Conservation (phyloP, 2,113 vertebrate genomes). For the Actenoides hombroni region DNA sequence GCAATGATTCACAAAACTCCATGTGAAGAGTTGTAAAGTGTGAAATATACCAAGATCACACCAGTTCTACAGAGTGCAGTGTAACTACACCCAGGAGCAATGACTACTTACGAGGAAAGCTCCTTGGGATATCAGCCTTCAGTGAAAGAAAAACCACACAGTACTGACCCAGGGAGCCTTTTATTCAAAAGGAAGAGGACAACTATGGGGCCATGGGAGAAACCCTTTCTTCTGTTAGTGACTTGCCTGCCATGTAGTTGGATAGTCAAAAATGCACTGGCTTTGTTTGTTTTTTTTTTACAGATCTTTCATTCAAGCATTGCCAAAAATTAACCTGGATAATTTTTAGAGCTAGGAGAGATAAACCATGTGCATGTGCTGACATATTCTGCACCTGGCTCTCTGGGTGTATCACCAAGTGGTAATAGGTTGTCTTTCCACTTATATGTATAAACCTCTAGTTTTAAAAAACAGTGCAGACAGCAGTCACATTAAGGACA, state of each 20-base stretch:
- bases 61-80: accelerated
- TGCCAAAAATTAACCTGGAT: background rate
- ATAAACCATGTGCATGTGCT: background rate
- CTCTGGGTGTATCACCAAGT: background rate
- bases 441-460: background rate
- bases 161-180: background rate
- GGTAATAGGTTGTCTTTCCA: background rate
- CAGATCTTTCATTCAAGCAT: background rate
- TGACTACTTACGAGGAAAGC: background rate
- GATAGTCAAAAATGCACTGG: background rate
- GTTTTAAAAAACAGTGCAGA: background rate
- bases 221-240: background rate
- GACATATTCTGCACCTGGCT: background rate
- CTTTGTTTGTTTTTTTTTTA: background rate
- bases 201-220: background rate
- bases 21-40: background rate
- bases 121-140: background rate
- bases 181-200: background rate
- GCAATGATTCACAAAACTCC: background rate
- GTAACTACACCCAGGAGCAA: background rate
- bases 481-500: background rate
- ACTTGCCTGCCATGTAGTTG: background rate
- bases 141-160: background rate
- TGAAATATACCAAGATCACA: background rate
- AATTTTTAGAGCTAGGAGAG: background rate